Base-by-base conservation (phyloP, 2,888 invertebrate genomes). In the Dryadula phaetusa region DNA sequence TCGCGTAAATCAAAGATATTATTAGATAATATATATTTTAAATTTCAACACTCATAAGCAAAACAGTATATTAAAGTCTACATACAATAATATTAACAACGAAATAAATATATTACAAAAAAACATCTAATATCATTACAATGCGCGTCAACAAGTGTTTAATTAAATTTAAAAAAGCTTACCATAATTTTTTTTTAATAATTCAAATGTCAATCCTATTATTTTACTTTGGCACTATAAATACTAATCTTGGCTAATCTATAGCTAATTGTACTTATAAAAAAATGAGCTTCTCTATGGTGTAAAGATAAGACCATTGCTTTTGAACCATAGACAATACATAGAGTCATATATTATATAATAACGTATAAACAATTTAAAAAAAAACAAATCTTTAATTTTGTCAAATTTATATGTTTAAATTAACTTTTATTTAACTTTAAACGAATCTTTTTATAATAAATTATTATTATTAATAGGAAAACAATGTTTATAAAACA, bases 71-170 rank as follows among this genome's bases (percentile, higher is more conserved):
- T n/a, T 44, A 44, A n/a, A 58, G 3, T 42, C 6, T 14, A 44
- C 1, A 16, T 16, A 10, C 14, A 37, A 37, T 37, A 40, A 40
- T 64, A 58, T 60, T 34, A 56, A 64, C 56, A 64, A 46, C 46
- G 22, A 52, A 25, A 49, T 49, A 6, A 64, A 12, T 54, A 44
- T 32, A 56, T n/a, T 25, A 34, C 25, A 56, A 56, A 20, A 42
- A 18, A 65, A 3, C 4, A 52, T 46, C 66, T 64, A 67, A 66
- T 53, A 67, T n/a, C 22, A 44, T 53, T 28, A 56, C 53, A 53
- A 70, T 70, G 70, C 70, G 20, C 16, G 49, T 66, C 66, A 70
- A 70, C 69, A 56, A 70, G 70, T 70, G 70, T 54, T 46, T 46
- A 20, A 37, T 42, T 46, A 16, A 10, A 25, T 20, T 47, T 22